Conservation (phyloP, 2,797 vertebrate species). For the Bucorvus abyssinicus region DNA sequence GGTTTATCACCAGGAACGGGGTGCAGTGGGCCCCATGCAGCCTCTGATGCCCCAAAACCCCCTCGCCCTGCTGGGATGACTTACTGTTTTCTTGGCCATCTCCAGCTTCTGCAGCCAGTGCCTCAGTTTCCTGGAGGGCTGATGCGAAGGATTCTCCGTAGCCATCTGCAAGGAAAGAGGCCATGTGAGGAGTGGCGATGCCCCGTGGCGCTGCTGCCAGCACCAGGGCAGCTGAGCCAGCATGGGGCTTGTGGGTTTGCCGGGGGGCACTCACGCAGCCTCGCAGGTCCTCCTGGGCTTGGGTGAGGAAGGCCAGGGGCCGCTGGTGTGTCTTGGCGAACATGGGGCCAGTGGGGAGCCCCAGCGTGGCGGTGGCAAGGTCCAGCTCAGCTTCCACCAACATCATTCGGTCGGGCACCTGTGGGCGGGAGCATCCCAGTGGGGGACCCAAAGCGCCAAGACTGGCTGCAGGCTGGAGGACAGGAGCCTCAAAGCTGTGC, state of each 20-base stretch:
- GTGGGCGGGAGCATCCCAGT: rapidly evolving
- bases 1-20: rapidly evolving
- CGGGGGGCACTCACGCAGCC: background rate
- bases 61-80: background rate
- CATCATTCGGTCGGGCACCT: slow-evolving; percentile 1
- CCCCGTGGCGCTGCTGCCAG: rapidly evolving
- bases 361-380: background rate
- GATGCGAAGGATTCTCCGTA: background rate
- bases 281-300: slow-evolving; percentile 11
- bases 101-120: slow-evolving; percentile 48
- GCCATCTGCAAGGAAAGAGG: background rate
- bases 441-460: background rate
- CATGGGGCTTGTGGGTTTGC: rapidly evolving
- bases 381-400: slow-evolving; percentile 41
- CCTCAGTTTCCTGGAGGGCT: slow-evolving; percentile 11
- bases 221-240: rapidly evolving
- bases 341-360: rapidly evolving
- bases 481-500: background rate
- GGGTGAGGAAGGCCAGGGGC: background rate
- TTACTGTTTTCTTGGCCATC: background rate
- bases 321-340: background rate
- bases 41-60: rapidly evolving
- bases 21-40: rapidly evolving
- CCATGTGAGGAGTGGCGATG: rapidly evolving
- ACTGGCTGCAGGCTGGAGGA: background rate